Evolutionary conservation across 2,797 vertebrate genomes (phyloP).

Genomic region (Iguana delicatissima): DNA sequence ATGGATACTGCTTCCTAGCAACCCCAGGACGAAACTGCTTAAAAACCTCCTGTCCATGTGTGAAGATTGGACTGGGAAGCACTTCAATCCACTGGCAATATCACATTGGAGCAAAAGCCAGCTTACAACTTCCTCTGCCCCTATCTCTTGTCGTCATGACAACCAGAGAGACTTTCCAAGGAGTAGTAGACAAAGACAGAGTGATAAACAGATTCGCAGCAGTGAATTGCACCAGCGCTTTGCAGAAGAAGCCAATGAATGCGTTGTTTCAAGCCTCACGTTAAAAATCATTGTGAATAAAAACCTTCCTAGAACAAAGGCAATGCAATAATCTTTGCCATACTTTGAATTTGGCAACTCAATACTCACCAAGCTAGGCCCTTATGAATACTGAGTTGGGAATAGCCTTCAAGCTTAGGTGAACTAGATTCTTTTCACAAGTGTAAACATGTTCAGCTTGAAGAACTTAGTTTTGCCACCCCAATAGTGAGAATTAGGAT

Average conservation of each 20-base stretch:
- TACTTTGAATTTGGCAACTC: neutral
- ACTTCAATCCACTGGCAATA: conserved; percentile 28
- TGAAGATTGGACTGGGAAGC: conserved; percentile 5
- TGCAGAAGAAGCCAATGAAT: neutral
- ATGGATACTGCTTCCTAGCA: neutral
- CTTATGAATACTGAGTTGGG: neutral
- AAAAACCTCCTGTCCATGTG: conserved; percentile 15
- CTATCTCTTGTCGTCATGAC: conserved; percentile 25
- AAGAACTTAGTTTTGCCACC: neutral
- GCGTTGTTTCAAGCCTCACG: conserved; percentile 8
- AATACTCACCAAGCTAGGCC: neutral
- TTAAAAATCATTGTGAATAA: conserved; percentile 7
- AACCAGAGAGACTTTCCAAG: conserved; percentile 23
- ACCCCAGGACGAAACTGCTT: neutral
- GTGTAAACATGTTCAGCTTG: neutral
- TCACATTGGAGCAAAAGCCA: neutral
- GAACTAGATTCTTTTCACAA: neutral
- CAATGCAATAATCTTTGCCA: neutral
- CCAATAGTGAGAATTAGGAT: neutral
- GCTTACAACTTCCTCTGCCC: neutral
- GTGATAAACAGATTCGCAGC: conserved; percentile 6
- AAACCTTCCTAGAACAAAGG: conserved; percentile 7
- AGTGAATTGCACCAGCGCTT: neutral
- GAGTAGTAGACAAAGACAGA: conserved; percentile 30
- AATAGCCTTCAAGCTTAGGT: neutral